phyloP scores from a whole-genome alignment of 2,888 invertebrate genomes.

The Urechis unicinctus region DNA sequence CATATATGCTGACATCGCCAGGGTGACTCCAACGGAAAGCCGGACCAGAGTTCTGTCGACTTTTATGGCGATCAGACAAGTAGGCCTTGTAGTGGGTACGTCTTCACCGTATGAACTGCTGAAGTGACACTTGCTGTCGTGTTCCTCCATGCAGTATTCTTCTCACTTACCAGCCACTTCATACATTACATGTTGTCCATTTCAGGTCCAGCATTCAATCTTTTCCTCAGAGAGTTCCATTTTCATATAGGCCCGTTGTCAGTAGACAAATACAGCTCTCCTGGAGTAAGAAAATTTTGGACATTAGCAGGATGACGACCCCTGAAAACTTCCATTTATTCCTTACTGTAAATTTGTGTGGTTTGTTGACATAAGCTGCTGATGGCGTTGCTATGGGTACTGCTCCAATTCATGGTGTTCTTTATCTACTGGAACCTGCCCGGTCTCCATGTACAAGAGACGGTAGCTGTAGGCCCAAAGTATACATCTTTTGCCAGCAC shows the following conservation, averaged over 20 bases:
- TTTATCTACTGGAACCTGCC: constrained; percentile 30
- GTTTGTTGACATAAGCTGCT: constrained; percentile 34
- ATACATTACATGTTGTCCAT: no score
- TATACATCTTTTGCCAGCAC: not conserved
- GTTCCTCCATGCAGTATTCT: not conserved
- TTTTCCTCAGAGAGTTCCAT: constrained; percentile 41
- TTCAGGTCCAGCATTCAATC: constrained; percentile 51
- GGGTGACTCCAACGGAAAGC: constrained; percentile 45
- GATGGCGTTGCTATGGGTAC: constrained; percentile 49
- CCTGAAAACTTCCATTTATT: no score
- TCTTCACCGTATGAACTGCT: no score
- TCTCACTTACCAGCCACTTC: no score
- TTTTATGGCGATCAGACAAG: constrained; percentile 49
- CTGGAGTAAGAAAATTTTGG: constrained; percentile 44
- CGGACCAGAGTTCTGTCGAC: constrained; percentile 49
- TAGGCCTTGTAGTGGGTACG: constrained; percentile 49
- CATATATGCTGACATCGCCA: constrained; percentile 50
- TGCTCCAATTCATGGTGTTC: constrained; percentile 27
- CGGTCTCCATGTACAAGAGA: constrained; percentile 5
- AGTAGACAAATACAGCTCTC: constrained; percentile 48
- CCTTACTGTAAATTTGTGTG: not conserved
- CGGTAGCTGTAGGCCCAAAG: no score
- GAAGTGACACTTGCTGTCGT: constrained; percentile 1
- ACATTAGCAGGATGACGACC: no score
- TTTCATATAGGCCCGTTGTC: constrained; percentile 42